Base-by-base conservation (phyloP, 2,888 invertebrate genomes). In the Tachina fera region DNA sequence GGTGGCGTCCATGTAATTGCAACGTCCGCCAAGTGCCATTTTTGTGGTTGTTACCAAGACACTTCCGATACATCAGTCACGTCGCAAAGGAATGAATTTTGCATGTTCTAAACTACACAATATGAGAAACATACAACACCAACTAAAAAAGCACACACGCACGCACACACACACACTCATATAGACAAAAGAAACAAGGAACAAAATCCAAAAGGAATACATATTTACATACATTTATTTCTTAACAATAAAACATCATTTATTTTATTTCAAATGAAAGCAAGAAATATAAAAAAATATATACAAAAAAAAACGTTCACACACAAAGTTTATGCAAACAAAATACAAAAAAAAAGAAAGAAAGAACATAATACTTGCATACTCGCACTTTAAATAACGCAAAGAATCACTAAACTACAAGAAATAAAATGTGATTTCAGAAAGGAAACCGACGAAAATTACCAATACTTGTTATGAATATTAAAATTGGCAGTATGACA, bases 371-470 rank as follows among this genome's bases (percentile, higher is more conserved):
- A 5, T 31, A 31, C 53, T 47, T 58, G 10, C 56, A 78, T 6
- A 60, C 80, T 67, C 79, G 68, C 76, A 85, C 77, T 74, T 81
- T 45, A 81, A 77, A 63, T 68, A 72, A 77, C 71, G 56, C 76
- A 74, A 81, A 81, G 74, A 51, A 41, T 47, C 13, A 53, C 47
- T 67, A 83, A 84, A 75, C 31, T 81, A 87, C 71, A 76, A 77
- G 61, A 85, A 87, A 81, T 75, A 86, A 65, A 76, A 78, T 83
- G 86, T 78, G 81, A 79, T 77, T 80, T 71, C 80, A 83, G 87
- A 89, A 90, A 89, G 91, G 90, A 91, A 90, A 88, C 87, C 85
- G 88, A 89, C 88, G 87, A 90, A 90, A 90, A 90, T 90, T 90
- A 87, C 87, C 86, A 87, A 88, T 87, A 91, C 91, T 89, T 89